Percentiles rank a stretch among this genome's conserved stretches.
Evolutionary conservation across 2,113 vertebrate species (phyloP).

Genomic region (Nanger granti): DNA sequence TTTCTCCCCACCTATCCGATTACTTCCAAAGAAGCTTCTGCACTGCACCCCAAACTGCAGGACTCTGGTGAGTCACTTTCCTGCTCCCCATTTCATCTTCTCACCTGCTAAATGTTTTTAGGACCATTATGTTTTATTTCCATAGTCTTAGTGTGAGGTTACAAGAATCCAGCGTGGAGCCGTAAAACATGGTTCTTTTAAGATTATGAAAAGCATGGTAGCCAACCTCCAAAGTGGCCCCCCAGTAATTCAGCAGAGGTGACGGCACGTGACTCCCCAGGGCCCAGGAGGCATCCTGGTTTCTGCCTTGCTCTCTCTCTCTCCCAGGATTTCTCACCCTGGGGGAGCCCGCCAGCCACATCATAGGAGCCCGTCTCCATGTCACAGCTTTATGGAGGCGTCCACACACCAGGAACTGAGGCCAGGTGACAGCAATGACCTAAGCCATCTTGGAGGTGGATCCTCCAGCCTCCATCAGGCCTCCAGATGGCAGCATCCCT

Average conservation of each 20-base stretch:
- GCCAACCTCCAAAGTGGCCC: not conserved
- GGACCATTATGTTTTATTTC: not conserved
- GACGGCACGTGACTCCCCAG: fast-evolving
- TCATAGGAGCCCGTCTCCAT: not conserved
- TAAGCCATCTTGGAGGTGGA: not conserved
- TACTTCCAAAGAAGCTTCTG: not conserved
- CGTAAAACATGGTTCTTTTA: not conserved
- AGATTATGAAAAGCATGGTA: not conserved
- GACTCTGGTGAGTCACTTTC: not conserved
- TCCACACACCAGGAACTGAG: fast-evolving
- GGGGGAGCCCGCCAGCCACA: not conserved
- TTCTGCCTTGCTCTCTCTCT: not conserved
- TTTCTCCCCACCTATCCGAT: not conserved
- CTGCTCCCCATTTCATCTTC: not conserved
- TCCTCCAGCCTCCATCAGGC: not conserved
- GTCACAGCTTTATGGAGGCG: not conserved
- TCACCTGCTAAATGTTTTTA: not conserved
- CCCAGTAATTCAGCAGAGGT: not conserved
- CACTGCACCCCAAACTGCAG: not conserved
- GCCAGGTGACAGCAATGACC: not conserved
- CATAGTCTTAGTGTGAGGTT: not conserved
- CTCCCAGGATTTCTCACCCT: not conserved
- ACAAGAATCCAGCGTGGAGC: not conserved
- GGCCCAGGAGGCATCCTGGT: not conserved
- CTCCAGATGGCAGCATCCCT: not conserved